A percentile compares a stretch with the other conserved stretches of the same genome.
These are phyloP conservation scores for Cyprinus carpio DNA, from an alignment of 2,113 vertebrate species.

Conservation along the genomic window DNA sequence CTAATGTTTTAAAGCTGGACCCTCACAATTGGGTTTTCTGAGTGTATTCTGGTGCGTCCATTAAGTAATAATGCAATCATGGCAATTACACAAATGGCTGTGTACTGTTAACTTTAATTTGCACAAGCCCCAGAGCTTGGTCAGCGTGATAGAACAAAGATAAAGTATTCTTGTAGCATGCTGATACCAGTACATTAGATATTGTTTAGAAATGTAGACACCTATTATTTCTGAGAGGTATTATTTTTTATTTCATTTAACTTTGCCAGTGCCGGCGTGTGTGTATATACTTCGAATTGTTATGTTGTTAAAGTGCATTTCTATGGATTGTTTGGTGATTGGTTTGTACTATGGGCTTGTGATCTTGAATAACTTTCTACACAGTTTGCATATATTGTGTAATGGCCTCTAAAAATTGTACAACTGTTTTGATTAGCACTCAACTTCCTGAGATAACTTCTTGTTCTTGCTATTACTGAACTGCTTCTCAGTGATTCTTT, in stretches of 20 bases:
- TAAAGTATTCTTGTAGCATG: slow-evolving; percentile 73
- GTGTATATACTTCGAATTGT: slow-evolving; percentile 64
- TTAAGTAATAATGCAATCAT: slow-evolving; percentile 71
- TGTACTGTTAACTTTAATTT: slow-evolving; percentile 77
- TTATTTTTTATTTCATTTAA: slow-evolving; percentile 65
- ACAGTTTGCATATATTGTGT: slow-evolving; percentile 83
- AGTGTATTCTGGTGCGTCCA: not conserved
- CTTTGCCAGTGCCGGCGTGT: slow-evolving; percentile 56
- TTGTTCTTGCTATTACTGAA: slow-evolving; percentile 77
- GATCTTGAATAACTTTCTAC: slow-evolving; percentile 83
- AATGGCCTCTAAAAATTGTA: slow-evolving; percentile 75
- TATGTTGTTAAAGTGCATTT: slow-evolving; percentile 77
- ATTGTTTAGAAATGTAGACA: slow-evolving; percentile 16
- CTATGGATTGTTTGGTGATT: slow-evolving; percentile 81
- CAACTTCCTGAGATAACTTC: slow-evolving; percentile 74
- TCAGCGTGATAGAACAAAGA: slow-evolving; percentile 50
- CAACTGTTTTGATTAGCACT: slow-evolving; percentile 70
- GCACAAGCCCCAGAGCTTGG: slow-evolving; percentile 65
- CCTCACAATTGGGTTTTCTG: not conserved
- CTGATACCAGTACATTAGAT: slow-evolving; percentile 36
- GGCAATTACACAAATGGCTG: slow-evolving; percentile 75
- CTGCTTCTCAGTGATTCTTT: slow-evolving; percentile 77
- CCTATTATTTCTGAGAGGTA: slow-evolving; percentile 49
- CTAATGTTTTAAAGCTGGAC: slow-evolving; percentile 3
- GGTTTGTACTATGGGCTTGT: slow-evolving; percentile 72